Conservation (phyloP, 1,140 invertebrate species). For the Drosophila bocki region DNA sequence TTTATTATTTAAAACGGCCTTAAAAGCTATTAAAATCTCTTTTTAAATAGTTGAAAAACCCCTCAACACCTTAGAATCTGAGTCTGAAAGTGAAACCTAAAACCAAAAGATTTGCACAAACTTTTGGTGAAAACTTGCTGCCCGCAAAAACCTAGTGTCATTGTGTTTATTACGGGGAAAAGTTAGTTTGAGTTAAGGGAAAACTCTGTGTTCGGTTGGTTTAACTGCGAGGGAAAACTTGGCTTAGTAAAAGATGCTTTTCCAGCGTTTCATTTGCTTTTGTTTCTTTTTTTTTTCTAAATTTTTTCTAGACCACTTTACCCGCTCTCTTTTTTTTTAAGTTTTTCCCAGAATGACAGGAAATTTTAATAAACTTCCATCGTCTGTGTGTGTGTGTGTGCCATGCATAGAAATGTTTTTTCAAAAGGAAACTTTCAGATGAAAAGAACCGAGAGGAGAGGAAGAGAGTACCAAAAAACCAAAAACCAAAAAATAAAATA, state of each 20-base stretch:
- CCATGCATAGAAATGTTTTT: conserved; percentile 58
- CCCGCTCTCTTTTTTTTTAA: conserved; percentile 7
- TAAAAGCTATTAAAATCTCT: background rate
- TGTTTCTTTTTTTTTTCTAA: background rate
- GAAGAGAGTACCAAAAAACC: background rate
- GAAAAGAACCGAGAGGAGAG: conserved; percentile 5
- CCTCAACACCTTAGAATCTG: background rate
- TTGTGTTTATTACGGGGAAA: conserved; percentile 27
- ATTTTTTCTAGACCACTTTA: background rate
- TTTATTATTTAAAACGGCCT: too few relatives aligned
- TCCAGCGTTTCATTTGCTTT: background rate
- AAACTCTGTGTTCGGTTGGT: conserved; percentile 13
- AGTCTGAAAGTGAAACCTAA: background rate
- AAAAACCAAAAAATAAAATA: background rate
- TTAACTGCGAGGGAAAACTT: conserved; percentile 17
- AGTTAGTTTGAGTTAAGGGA: conserved; percentile 15
- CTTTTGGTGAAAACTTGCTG: background rate
- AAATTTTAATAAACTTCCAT: conserved; percentile 52
- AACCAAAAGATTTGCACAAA: conserved; percentile 22
- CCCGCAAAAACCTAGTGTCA: conserved; percentile 18
- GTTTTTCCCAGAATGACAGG: conserved; percentile 42
- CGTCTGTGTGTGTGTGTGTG: conserved; percentile 13
- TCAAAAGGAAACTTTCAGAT: conserved; percentile 28
- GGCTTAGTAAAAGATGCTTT: background rate
- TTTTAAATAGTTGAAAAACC: too few relatives aligned